A percentile compares a stretch with the other conserved stretches of the same genome.
Evolutionary conservation across 2,888 invertebrate genomes (phyloP).

Genomic region (Agrotis clavis): DNA sequence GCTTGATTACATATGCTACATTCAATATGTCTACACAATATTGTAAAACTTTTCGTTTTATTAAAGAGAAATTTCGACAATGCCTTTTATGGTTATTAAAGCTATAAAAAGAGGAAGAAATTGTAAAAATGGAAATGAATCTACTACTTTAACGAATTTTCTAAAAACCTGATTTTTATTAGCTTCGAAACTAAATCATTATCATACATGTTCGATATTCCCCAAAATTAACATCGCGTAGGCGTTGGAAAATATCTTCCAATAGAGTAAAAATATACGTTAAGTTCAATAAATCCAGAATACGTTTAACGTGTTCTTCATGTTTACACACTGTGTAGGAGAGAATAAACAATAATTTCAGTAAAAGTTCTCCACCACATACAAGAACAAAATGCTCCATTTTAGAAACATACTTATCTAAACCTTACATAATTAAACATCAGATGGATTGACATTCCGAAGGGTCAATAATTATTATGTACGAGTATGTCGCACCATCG

Average conservation of each 20-base stretch:
- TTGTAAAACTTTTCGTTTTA: constrained; percentile 10
- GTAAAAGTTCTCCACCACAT: constrained; percentile 13
- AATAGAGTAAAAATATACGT: constrained; percentile 20
- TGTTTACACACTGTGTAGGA: constrained; percentile 23
- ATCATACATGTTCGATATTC: neutral
- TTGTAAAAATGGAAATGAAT: too few relatives aligned
- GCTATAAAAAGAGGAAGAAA: constrained; percentile 5
- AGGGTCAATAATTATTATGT: constrained; percentile 29
- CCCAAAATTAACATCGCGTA: neutral
- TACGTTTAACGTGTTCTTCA: constrained; percentile 15
- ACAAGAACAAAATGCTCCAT: constrained; percentile 33
- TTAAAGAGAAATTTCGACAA: constrained; percentile 16
- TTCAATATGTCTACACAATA: constrained; percentile 30
- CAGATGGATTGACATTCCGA: constrained; percentile 27
- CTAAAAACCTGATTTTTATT: neutral
- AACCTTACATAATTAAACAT: constrained; percentile 1
- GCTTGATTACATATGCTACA: constrained; percentile 30
- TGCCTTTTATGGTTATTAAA: neutral
- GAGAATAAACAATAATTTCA: constrained; percentile 37
- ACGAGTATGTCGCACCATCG: too few relatives aligned
- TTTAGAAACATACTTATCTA: constrained; percentile 1
- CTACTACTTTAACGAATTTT: neutral
- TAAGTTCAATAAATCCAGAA: constrained; percentile 28
- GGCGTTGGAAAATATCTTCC: constrained; percentile 18
- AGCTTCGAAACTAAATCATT: neutral